phyloP scores from a whole-genome alignment of 2,797 vertebrate genomes.

The Gadopsis bispinosus region DNA sequence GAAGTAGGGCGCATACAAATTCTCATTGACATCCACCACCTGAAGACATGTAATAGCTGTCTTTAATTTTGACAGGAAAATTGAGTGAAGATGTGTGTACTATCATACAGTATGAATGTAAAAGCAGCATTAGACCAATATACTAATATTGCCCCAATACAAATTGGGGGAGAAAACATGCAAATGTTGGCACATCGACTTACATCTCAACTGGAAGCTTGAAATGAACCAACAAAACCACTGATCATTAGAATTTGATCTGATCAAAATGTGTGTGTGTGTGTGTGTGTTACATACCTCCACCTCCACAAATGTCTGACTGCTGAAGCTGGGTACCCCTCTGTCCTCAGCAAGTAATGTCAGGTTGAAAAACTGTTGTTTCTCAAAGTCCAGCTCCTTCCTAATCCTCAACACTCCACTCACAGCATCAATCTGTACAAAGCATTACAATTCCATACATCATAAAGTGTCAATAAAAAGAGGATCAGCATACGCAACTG shows the following conservation, averaged over 20 bases:
- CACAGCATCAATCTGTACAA: conserved; percentile 85
- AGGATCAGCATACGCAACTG: conserved; percentile 11
- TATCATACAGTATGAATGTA: neutral
- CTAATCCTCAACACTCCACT: conserved; percentile 91
- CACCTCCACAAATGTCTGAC: conserved; percentile 91
- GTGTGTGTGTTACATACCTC: conserved; percentile 79
- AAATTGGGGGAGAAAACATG: neutral
- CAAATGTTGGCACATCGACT: neutral
- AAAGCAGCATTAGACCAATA: neutral
- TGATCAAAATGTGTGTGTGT: neutral
- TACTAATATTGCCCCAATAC: neutral
- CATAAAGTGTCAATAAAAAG: conserved; percentile 27
- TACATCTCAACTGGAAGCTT: neutral
- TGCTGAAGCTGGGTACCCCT: conserved; percentile 87
- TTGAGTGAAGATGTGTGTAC: neutral
- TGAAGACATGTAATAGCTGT: conserved; percentile 48
- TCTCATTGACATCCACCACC: conserved; percentile 95
- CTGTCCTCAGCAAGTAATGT: conserved; percentile 92
- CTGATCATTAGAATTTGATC: conserved; percentile 27
- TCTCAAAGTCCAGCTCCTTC: conserved; percentile 94
- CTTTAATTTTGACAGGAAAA: conserved; percentile 29
- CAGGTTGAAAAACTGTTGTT: conserved; percentile 92
- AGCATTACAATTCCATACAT: conserved; percentile 33
- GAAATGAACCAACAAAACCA: conserved; percentile 12
- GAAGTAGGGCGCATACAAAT: conserved; percentile 92